phyloP scores from a whole-genome alignment of 2,888 invertebrate genomes.

The Tenodera sinensis region DNA sequence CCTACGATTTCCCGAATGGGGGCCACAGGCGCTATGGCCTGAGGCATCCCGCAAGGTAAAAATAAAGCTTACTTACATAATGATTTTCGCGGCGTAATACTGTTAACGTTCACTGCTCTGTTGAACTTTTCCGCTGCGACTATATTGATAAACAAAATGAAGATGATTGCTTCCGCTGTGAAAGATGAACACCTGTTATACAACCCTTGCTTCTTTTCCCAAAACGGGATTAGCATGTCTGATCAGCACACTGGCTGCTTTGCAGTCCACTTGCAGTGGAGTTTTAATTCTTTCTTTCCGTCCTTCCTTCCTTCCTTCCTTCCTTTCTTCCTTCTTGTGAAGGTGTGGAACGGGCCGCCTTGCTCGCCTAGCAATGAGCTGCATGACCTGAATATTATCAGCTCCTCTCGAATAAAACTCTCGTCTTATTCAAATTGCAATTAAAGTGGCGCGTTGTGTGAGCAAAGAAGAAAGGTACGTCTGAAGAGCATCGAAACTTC shows the following conservation, averaged over 20 bases:
- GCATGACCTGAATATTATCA: not conserved
- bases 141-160: not conserved
- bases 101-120: no score
- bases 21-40: no score
- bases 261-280: not conserved
- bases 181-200: not conserved
- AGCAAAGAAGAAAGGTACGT: not conserved
- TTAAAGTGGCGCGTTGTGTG: not conserved
- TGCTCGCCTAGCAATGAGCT: not conserved
- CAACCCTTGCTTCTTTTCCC: not conserved
- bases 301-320: not conserved
- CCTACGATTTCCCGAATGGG: no score
- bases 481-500: not conserved
- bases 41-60: no score
- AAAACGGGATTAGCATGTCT: not conserved
- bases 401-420: not conserved
- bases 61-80: no score
- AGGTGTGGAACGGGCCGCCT: not conserved
- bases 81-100: no score
- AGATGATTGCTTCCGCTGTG: not conserved
- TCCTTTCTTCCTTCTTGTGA: not conserved
- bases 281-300: slow-evolving; percentile 1
- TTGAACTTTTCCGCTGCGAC: no score
- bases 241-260: not conserved
- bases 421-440: not conserved